phyloP scores from a whole-genome alignment of 1,140 invertebrate genomes.

The Megathymus violae region DNA sequence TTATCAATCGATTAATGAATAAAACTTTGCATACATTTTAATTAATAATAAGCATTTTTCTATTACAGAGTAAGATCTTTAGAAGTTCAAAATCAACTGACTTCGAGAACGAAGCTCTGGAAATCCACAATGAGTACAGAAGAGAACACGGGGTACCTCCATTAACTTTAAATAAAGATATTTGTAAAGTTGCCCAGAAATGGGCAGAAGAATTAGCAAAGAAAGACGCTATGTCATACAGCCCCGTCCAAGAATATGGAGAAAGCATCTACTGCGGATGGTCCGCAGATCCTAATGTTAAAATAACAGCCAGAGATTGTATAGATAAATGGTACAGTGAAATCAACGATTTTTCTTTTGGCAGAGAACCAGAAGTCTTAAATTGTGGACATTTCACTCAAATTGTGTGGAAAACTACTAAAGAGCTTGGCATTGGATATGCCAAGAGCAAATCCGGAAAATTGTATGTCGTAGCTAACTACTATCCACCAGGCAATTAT shows the following conservation, averaged over 20 bases:
- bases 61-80: conserved; percentile 75
- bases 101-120: conserved; percentile 87
- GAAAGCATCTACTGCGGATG: conserved; percentile 87
- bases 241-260: conserved; percentile 85
- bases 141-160: conserved; percentile 88
- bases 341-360: conserved; percentile 86
- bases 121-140: conserved; percentile 91
- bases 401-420: conserved; percentile 90
- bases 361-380: conserved; percentile 85
- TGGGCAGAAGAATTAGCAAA: conserved; percentile 91
- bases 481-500: conserved; percentile 92
- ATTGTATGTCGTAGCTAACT: conserved; percentile 90
- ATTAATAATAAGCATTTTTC: conserved; percentile 10
- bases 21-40: too few species aligned
- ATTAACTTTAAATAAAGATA: conserved; percentile 75
- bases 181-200: conserved; percentile 85
- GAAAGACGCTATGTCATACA: conserved; percentile 87
- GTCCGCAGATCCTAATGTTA: conserved; percentile 87
- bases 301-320: conserved; percentile 86
- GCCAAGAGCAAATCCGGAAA: conserved; percentile 85
- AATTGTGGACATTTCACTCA: conserved; percentile 89
- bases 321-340: conserved; percentile 89
- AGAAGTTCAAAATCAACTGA: conserved; percentile 60
- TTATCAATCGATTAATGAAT: too few species aligned
- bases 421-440: conserved; percentile 89